phyloP scores from a whole-genome alignment of 2,113 vertebrate genomes.

The Catagonus wagneri region DNA sequence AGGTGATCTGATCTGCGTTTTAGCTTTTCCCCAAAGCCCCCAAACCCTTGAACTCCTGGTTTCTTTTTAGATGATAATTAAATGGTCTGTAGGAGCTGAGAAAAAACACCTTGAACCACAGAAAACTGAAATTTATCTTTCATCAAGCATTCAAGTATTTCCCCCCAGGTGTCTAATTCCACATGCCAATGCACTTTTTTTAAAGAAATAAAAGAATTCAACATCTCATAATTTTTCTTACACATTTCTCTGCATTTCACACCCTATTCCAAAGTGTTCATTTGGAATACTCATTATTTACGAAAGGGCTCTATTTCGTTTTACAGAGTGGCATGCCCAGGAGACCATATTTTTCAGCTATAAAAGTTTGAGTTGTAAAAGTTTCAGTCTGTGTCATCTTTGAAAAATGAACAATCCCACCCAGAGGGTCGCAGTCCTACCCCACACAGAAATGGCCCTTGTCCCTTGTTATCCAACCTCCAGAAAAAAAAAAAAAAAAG shows the following conservation, averaged over 20 bases:
- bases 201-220: slow-evolving; percentile 55
- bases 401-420: slow-evolving; percentile 51
- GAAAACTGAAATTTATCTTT: slow-evolving; percentile 62
- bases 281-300: background rate
- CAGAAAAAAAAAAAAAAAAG: too few species aligned
- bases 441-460: background rate
- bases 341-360: slow-evolving; percentile 20
- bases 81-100: slow-evolving; percentile 29
- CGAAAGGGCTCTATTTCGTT: slow-evolving; percentile 50
- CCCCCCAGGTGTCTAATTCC: slow-evolving; percentile 44
- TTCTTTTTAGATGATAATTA: slow-evolving; percentile 65
- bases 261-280: slow-evolving; percentile 15
- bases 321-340: background rate
- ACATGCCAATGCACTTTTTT: slow-evolving; percentile 30
- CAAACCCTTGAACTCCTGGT: background rate
- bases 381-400: slow-evolving; percentile 60
- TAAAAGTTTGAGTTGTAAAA: slow-evolving; percentile 37
- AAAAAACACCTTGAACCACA: background rate
- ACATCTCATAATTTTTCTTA: slow-evolving; percentile 49
- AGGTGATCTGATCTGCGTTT: slow-evolving; percentile 2
- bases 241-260: slow-evolving; percentile 52
- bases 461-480: background rate
- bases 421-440: background rate
- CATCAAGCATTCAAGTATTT: slow-evolving; percentile 51
- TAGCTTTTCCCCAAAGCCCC: background rate